Evolutionary conservation across 2,113 vertebrate genomes (phyloP).

Genomic region (Piprites chloris): DNA sequence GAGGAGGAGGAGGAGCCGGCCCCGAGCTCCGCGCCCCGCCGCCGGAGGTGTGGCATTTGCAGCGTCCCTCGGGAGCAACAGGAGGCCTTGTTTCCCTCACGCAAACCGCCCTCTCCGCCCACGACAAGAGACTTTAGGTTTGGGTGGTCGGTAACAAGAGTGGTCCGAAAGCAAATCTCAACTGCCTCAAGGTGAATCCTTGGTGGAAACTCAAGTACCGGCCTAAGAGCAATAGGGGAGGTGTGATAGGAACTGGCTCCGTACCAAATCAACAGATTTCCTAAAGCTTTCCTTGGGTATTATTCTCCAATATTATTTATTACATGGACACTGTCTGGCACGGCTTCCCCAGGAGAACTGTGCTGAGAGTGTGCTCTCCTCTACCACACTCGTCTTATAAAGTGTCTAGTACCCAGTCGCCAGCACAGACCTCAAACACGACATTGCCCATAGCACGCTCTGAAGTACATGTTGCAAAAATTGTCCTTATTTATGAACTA

Average conservation of each 20-base stretch:
- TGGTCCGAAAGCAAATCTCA: rapidly evolving
- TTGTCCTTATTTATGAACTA: background rate
- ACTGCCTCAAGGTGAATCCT: too few relatives aligned
- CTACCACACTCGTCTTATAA: background rate
- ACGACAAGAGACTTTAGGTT: rapidly evolving
- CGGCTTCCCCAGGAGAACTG: background rate
- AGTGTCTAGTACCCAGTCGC: background rate
- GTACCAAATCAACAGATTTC: rapidly evolving
- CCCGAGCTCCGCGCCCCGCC: background rate
- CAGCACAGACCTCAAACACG: background rate
- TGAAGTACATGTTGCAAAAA: rapidly evolving
- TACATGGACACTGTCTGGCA: rapidly evolving
- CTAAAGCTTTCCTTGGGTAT: background rate
- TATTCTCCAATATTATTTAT: background rate
- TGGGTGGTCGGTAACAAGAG: rapidly evolving
- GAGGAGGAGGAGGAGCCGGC: background rate
- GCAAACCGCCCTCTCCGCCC: rapidly evolving
- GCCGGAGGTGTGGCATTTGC: background rate
- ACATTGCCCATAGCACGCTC: rapidly evolving
- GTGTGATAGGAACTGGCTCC: rapidly evolving
- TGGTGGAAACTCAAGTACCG: rapidly evolving
- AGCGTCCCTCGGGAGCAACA: rapidly evolving
- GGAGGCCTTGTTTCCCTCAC: rapidly evolving
- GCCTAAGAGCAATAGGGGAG: rapidly evolving
- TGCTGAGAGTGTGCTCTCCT: background rate